Conservation (phyloP, 2,888 invertebrate genomes). For the Mactromeris polynyma region DNA sequence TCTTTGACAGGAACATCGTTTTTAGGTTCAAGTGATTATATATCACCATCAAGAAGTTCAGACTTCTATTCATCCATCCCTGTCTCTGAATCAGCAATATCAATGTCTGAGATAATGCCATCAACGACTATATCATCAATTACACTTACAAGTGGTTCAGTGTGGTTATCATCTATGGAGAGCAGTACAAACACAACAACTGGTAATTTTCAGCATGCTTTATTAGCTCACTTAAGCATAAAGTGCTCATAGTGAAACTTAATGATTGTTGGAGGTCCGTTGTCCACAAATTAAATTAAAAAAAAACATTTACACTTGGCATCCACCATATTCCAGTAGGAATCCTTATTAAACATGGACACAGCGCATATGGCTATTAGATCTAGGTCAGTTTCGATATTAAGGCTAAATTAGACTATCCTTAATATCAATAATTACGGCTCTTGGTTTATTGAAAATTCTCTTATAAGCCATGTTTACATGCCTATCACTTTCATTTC, state of each 20-base stretch:
- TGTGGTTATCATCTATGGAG: neutral
- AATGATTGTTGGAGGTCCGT: no score
- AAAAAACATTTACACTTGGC: no score
- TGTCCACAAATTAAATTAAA: no score
- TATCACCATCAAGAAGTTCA: conserved; percentile 5
- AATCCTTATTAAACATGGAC: no score
- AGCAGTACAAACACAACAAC: conserved; percentile 22
- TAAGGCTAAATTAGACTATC: no score
- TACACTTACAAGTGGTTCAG: conserved; percentile 17
- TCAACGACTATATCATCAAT: conserved; percentile 24
- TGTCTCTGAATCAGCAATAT: neutral
- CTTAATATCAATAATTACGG: no score
- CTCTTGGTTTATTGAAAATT: no score
- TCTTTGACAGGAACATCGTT: neutral
- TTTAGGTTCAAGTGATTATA: conserved; percentile 1
- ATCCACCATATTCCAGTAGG: no score
- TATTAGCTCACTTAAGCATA: neutral
- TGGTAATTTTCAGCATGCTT: conserved; percentile 14
- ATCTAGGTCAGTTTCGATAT: no score
- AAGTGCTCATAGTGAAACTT: neutral
- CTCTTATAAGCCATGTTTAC: no score
- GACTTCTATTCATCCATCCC: neutral
- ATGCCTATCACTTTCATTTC: no score
- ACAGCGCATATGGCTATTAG: no score
- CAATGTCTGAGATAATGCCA: neutral